Conservation (phyloP, 2,113 vertebrate species). For the Acrocephalus arundinaceus region DNA sequence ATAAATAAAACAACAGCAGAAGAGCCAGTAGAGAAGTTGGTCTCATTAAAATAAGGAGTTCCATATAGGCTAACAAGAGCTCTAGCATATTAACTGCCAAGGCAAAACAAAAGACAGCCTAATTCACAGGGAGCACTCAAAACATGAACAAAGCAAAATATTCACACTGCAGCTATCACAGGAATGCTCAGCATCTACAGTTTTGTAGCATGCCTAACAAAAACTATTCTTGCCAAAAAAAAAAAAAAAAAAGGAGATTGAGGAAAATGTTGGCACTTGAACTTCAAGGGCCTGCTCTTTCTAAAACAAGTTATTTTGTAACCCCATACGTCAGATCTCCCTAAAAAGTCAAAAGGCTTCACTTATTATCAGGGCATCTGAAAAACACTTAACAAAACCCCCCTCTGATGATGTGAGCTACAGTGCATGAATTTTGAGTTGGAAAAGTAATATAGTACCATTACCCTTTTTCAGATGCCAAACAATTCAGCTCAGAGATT, state of each 20-base stretch:
- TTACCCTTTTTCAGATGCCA: neutral
- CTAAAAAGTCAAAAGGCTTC: neutral
- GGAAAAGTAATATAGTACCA: neutral
- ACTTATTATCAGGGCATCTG: neutral
- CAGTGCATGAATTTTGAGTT: neutral
- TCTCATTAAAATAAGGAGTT: slow-evolving; percentile 73
- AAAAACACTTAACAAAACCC: neutral
- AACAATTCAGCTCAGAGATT: neutral
- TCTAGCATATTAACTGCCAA: slow-evolving; percentile 71
- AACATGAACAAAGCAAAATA: slow-evolving; percentile 69
- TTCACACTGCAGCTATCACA: slow-evolving; percentile 70
- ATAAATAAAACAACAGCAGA: slow-evolving; percentile 57
- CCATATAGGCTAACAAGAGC: slow-evolving; percentile 73
- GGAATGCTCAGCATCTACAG: slow-evolving; percentile 71
- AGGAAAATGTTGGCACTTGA: slow-evolving; percentile 23
- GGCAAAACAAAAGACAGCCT: slow-evolving; percentile 74
- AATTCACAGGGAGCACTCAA: slow-evolving; percentile 58
- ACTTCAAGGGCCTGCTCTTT: slow-evolving; percentile 6
- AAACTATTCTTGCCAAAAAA: neutral
- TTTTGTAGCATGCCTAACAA: slow-evolving; percentile 58
- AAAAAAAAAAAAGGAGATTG: neutral
- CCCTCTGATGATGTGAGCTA: neutral
- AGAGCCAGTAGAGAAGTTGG: slow-evolving; percentile 59
- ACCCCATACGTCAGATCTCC: neutral
- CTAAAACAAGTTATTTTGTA: neutral